These are phyloP conservation scores for Labeo catla DNA, from an alignment of 2,113 vertebrate genomes.

Conservation along the genomic window DNA sequence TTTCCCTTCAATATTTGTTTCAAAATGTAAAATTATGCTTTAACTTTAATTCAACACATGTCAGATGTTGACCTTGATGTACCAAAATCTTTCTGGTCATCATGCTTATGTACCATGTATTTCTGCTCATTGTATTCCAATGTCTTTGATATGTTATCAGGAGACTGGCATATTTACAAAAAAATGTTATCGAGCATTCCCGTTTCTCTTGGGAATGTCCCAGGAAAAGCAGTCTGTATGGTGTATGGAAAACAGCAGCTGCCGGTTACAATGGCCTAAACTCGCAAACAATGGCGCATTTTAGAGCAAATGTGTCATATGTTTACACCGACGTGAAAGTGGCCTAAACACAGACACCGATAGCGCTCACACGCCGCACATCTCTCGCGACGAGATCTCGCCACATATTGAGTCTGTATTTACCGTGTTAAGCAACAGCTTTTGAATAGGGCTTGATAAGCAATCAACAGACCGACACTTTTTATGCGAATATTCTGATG, in stretches of 20 bases:
- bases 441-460: constrained; percentile 71
- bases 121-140: constrained; percentile 47
- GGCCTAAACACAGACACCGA: constrained; percentile 62
- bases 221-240: constrained; percentile 57
- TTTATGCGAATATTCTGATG: constrained; percentile 56
- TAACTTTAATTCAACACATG: background rate
- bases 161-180: constrained; percentile 59
- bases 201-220: constrained; percentile 62
- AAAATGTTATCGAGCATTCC: constrained; percentile 67
- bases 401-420: constrained; percentile 63
- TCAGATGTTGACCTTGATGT: background rate
- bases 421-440: constrained; percentile 49
- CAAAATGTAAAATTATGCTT: background rate
- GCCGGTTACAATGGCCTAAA: constrained; percentile 63
- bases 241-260: constrained; percentile 63
- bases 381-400: constrained; percentile 53
- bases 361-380: constrained; percentile 50
- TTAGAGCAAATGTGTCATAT: constrained; percentile 65
- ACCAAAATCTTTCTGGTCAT: background rate
- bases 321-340: constrained; percentile 64
- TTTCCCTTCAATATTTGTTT: background rate
- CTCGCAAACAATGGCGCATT: constrained; percentile 69
- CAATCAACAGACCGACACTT: constrained; percentile 59
- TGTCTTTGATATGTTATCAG: constrained; percentile 61
- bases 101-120: constrained; percentile 48